Conservation (phyloP, 2,113 vertebrate species). For the Heterotilapia buettikoferi region DNA sequence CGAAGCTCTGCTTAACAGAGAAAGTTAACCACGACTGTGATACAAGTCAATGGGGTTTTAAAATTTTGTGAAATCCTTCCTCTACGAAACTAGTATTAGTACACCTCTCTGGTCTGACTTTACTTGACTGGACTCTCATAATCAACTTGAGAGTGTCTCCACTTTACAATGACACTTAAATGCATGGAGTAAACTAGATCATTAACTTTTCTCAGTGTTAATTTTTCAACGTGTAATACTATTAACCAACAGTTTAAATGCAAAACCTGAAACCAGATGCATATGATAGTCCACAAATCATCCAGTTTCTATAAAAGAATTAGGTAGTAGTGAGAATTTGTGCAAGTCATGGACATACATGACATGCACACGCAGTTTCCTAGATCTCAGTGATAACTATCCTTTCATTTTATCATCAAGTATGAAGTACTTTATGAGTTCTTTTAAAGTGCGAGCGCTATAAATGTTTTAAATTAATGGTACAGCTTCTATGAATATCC, state of each 20-base stretch:
- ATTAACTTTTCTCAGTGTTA: neutral
- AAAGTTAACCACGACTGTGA: fast-evolving
- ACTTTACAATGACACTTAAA: neutral
- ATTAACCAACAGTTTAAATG: neutral
- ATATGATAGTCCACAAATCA: neutral
- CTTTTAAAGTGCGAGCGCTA: neutral
- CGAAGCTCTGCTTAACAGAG: neutral
- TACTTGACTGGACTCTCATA: neutral
- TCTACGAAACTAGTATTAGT: neutral
- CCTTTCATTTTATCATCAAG: neutral
- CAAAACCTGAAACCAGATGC: neutral
- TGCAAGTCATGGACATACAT: neutral
- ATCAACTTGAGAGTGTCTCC: neutral
- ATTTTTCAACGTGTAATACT: neutral
- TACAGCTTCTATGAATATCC: neutral
- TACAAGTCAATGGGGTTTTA: neutral
- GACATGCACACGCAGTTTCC: neutral
- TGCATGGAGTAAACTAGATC: neutral
- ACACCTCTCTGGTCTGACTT: neutral
- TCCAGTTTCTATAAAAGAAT: neutral
- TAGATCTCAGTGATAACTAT: neutral
- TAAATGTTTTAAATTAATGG: neutral
- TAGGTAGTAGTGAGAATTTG: neutral
- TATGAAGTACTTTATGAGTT: neutral
- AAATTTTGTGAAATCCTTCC: neutral